Conservation (phyloP, 1,140 invertebrate genomes). For the Adoxophyes honmai region DNA sequence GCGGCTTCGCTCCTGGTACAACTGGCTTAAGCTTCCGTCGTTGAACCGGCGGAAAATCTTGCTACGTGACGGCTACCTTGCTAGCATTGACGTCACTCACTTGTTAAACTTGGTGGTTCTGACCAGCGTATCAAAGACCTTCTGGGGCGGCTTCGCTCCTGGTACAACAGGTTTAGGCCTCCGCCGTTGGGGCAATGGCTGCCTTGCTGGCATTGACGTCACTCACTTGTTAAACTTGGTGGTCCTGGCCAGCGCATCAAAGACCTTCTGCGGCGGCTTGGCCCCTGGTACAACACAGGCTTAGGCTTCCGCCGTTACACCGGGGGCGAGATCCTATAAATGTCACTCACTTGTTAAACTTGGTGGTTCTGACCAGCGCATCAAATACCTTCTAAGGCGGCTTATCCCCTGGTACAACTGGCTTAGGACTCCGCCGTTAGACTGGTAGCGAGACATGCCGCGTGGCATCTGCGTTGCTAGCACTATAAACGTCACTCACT, state of each 20-base stretch:
- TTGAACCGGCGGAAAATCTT: not conserved
- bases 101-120: slow-evolving; percentile 51
- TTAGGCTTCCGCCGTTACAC: not conserved
- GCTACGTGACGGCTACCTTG: too few species aligned
- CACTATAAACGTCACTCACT: slow-evolving; percentile 51
- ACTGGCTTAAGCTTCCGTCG: not conserved
- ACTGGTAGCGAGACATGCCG: too few species aligned
- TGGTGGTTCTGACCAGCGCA: not conserved
- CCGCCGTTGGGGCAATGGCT: too few species aligned
- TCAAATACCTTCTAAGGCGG: not conserved
- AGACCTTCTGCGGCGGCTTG: slow-evolving; percentile 9
- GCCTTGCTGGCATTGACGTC: too few species aligned
- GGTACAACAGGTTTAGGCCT: slow-evolving; percentile 35
- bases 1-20: too few species aligned
- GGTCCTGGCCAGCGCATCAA: slow-evolving; percentile 38
- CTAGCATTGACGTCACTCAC: slow-evolving; percentile 44
- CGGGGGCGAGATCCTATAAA: too few species aligned
- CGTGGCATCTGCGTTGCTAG: too few species aligned
- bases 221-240: slow-evolving; percentile 58
- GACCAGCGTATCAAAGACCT: slow-evolving; percentile 35
- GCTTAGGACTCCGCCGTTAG: not conserved
- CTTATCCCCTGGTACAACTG: not conserved
- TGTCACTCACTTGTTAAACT: too few species aligned
- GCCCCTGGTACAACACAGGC: too few species aligned
- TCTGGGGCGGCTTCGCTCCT: slow-evolving; percentile 38